Percentiles rank a stretch among this genome's conserved stretches.
Evolutionary conservation across 2,113 vertebrate genomes (phyloP).

Genomic region (Entomyzon cyanotis): DNA sequence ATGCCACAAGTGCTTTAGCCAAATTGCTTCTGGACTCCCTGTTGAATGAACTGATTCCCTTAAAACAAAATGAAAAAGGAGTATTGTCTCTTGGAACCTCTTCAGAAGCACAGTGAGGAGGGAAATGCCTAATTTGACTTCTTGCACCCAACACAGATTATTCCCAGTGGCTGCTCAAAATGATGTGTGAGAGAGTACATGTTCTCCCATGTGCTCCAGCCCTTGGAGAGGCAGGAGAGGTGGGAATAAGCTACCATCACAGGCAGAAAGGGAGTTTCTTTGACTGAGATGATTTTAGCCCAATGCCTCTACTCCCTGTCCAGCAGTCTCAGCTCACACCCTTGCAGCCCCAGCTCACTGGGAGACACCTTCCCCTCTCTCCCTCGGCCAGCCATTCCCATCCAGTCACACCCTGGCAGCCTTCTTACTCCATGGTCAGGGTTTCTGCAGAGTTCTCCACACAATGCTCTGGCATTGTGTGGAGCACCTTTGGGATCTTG

Average conservation of each 20-base stretch:
- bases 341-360: not conserved
- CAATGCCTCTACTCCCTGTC: not conserved
- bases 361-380: not conserved
- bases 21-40: not conserved
- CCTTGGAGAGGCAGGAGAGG: not conserved
- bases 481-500: not conserved
- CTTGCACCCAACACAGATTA: not conserved
- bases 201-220: not conserved
- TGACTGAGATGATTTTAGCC: not conserved
- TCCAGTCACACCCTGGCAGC: not conserved
- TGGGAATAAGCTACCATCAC: not conserved
- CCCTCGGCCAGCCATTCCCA: not conserved
- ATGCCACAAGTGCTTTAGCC: not conserved
- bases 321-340: not conserved
- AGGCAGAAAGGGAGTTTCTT: not conserved
- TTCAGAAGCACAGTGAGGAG: not conserved
- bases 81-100: not conserved
- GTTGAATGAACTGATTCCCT: not conserved
- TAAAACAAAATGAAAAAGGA: not conserved
- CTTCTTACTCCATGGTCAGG: not conserved
- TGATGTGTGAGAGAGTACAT: not conserved
- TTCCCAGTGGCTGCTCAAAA: not conserved
- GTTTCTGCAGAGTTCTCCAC: not conserved
- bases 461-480: not conserved
- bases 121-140: not conserved